A percentile compares a stretch with the other conserved stretches of the same genome.
Conservation (phyloP, 1,140 invertebrate genomes). For the Melitaea cinxia region DNA sequence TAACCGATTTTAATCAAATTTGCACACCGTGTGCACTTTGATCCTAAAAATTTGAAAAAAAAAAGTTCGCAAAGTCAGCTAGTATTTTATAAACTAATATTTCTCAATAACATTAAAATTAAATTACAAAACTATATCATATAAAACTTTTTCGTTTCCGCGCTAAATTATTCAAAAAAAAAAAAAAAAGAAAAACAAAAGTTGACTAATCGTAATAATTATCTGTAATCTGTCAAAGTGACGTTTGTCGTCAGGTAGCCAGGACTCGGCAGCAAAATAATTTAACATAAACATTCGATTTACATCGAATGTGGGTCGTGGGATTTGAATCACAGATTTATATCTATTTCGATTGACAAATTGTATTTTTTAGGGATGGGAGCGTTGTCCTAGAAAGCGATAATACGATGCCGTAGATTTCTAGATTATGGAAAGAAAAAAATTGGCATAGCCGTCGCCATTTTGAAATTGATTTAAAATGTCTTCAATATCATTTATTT, state of each 20-base stretch:
- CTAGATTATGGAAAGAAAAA: not conserved
- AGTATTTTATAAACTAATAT: no score
- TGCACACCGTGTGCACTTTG: no score
- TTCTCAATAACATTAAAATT: no score
- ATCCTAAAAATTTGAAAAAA: no score
- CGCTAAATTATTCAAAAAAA: not conserved
- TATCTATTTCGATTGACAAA: constrained; percentile 27
- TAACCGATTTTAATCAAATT: no score
- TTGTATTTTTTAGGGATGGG: constrained; percentile 24
- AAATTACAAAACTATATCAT: no score
- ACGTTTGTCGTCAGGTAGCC: constrained; percentile 23
- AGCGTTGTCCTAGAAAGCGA: constrained; percentile 14
- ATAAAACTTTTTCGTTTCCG: no score
- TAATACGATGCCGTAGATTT: not conserved
- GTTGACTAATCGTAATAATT: constrained; percentile 22
- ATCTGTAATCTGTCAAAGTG: constrained; percentile 11
- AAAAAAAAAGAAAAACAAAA: not conserved
- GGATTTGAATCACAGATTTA: constrained; percentile 39
- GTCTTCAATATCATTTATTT: constrained; percentile 1
- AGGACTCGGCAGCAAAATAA: constrained; percentile 34
- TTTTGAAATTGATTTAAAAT: not conserved
- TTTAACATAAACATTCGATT: constrained; percentile 34
- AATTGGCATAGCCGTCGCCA: not conserved
- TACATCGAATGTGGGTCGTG: constrained; percentile 34
- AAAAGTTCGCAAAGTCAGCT: no score